Conservation (phyloP, 2,797 vertebrate species). For the Sebastes oblongus region DNA sequence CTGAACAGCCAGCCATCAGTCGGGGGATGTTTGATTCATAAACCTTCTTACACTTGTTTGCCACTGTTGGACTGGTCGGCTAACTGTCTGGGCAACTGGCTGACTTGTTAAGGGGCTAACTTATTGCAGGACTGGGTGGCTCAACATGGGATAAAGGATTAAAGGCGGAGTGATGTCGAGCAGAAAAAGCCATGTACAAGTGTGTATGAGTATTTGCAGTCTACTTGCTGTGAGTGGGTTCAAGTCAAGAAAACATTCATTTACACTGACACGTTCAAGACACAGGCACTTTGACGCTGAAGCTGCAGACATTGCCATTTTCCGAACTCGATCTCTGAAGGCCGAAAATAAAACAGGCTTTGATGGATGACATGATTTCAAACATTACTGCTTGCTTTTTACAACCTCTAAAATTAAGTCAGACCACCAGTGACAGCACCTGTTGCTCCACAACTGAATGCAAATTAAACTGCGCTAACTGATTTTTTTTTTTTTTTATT, state of each 20-base stretch:
- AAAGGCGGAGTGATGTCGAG: slow-evolving; percentile 37
- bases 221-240: not conserved
- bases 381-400: slow-evolving; percentile 52
- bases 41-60: slow-evolving; percentile 73
- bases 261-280: not conserved
- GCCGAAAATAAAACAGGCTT: slow-evolving; percentile 35
- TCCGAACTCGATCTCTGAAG: slow-evolving; percentile 19
- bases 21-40: slow-evolving; percentile 68
- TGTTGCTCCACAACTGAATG: slow-evolving; percentile 50
- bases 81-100: slow-evolving; percentile 52
- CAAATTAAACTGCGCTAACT: slow-evolving; percentile 43
- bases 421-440: slow-evolving; percentile 50
- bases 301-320: slow-evolving; percentile 30
- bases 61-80: slow-evolving; percentile 72
- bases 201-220: not conserved
- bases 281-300: not conserved
- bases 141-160: slow-evolving; percentile 57
- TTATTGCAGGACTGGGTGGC: slow-evolving; percentile 55
- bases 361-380: slow-evolving; percentile 50
- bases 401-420: slow-evolving; percentile 31
- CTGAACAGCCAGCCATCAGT: slow-evolving; percentile 55
- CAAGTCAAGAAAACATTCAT: slow-evolving; percentile 29
- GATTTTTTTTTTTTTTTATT: slow-evolving; percentile 22
- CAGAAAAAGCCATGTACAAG: not conserved
- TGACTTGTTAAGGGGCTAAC: slow-evolving; percentile 60